Evolutionary conservation across 2,113 vertebrate species (phyloP).

Genomic region (Lichenostomus cassidix): DNA sequence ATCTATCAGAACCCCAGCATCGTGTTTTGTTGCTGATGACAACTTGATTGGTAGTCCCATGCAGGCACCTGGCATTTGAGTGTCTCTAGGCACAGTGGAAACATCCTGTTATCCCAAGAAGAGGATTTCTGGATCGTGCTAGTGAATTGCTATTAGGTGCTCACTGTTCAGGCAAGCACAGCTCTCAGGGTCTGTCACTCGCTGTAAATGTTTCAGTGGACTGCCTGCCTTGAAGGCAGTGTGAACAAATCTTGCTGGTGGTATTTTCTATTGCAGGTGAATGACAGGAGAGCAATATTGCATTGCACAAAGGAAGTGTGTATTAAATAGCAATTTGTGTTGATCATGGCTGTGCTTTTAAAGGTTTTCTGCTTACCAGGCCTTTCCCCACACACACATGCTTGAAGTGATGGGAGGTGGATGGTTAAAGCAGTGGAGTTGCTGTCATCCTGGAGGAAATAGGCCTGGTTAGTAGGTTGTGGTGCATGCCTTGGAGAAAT

Average conservation of each 20-base stretch:
- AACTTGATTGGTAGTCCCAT: not conserved
- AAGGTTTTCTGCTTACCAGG: not conserved
- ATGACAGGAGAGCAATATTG: not conserved
- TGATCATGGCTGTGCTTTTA: not conserved
- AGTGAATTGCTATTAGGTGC: not conserved
- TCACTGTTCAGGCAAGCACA: not conserved
- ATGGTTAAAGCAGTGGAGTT: slow-evolving; percentile 1
- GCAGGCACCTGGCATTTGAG: not conserved
- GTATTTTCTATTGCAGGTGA: not conserved
- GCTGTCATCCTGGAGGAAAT: not conserved
- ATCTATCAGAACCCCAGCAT: not conserved
- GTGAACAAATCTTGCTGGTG: not conserved
- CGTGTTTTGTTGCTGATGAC: not conserved
- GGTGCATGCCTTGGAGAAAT: slow-evolving; percentile 53
- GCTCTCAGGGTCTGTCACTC: not conserved
- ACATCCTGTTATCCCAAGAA: not conserved
- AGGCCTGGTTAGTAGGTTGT: slow-evolving; percentile 18
- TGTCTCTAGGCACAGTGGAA: not conserved
- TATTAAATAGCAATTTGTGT: not conserved
- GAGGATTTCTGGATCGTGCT: not conserved
- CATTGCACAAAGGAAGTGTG: not conserved
- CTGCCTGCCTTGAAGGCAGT: not conserved
- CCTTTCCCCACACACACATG: accelerated
- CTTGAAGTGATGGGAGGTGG: not conserved
- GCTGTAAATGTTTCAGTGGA: not conserved